These are phyloP conservation scores for Automeris io DNA, from an alignment of 2,888 invertebrate species.

Conservation along the genomic window DNA sequence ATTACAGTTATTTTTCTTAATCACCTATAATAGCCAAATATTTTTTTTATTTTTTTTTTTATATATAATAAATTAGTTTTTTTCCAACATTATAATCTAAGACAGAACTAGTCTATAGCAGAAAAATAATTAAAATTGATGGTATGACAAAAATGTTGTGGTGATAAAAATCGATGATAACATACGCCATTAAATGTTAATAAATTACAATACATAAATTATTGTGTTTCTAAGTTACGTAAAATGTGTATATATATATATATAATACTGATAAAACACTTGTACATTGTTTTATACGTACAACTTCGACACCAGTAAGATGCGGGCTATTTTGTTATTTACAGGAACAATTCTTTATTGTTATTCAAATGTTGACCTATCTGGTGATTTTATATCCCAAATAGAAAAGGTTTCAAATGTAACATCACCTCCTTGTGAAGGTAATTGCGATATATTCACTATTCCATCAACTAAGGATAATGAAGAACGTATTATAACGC, in stretches of 20 bases:
- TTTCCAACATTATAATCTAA: too few relatives aligned
- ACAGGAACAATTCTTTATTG: neutral
- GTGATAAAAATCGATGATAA: neutral
- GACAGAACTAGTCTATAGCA: too few relatives aligned
- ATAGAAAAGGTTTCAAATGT: neutral
- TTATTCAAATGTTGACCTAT: neutral
- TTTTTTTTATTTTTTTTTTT: too few relatives aligned
- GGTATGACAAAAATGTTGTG: too few relatives aligned
- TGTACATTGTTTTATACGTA: neutral
- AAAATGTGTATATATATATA: neutral
- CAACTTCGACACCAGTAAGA: neutral
- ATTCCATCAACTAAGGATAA: neutral
- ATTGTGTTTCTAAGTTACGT: neutral
- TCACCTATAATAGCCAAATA: too few relatives aligned
- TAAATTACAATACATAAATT: neutral
- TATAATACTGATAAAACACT: neutral
- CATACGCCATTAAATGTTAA: neutral
- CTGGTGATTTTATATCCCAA: neutral
- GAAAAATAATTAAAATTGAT: too few relatives aligned
- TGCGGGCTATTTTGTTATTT: neutral
- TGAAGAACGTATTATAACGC: neutral
- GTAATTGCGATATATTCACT: neutral
- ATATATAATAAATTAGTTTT: too few relatives aligned
- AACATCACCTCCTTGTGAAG: neutral
- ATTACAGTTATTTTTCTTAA: too few relatives aligned